These are phyloP conservation scores for Balaeniceps rex DNA, from an alignment of 2,113 vertebrate species.

Conservation along the genomic window DNA sequence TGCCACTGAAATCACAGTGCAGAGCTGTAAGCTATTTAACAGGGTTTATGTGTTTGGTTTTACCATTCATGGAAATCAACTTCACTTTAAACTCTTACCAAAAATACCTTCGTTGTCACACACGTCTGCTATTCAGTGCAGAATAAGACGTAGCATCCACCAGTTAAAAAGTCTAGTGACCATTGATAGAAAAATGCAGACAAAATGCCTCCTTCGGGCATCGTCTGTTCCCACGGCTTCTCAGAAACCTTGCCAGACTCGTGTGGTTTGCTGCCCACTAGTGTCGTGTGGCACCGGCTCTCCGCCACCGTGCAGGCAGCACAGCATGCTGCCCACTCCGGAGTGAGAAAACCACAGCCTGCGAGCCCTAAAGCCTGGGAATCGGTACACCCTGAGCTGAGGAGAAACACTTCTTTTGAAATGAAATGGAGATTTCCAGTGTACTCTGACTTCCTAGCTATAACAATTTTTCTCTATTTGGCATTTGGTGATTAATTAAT, in stretches of 20 bases:
- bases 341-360: background rate
- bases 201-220: background rate
- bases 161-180: background rate
- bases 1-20: background rate
- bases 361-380: background rate
- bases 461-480: background rate
- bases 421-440: fast-evolving
- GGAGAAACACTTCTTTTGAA: background rate
- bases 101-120: background rate
- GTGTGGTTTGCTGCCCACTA: constrained; percentile 79
- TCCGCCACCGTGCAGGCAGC: background rate
- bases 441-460: background rate
- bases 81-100: background rate
- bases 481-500: background rate
- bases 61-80: background rate
- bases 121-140: fast-evolving
- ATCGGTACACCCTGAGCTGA: background rate
- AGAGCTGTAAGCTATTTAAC: background rate
- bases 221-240: background rate
- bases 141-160: background rate
- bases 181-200: fast-evolving
- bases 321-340: background rate
- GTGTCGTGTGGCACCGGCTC: constrained; percentile 54
- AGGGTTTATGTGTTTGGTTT: background rate
- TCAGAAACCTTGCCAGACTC: background rate